Evolutionary conservation across 1,140 invertebrate genomes (phyloP), one percentile per base, ranked within the genome.

Genomic region (Galleria mellonella): DNA sequence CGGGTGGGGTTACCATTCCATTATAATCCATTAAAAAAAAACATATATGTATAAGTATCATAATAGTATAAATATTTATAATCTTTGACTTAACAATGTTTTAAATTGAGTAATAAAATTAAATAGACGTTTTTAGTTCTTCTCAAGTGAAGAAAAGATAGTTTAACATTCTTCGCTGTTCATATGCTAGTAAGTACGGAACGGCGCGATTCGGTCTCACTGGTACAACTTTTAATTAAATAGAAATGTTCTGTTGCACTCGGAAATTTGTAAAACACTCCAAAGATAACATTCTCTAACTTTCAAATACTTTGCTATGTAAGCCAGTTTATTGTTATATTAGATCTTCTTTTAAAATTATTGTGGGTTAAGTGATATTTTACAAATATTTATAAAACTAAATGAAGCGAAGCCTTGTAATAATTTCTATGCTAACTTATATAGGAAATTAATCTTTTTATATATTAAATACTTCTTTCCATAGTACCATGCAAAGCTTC

Each of bases 191-290:
- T 52, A 59, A 51, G 50, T 39, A 44, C 3, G 32, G 40, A 27
- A 32, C 47, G 31, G 17, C 35, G 44, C 38, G 51, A 51, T 58
- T 50, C 48, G 42, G 50, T 54, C 46, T 45, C 43, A 13, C 32
- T 45, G 39, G 57, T 43, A 43, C 46, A 61, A 65, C 43, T 65
- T 65, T 65, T 65, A 65, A 65, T 65, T 65, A 65, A 61, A 57
- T 54, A 49, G 46, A 58, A 53, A 47, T 32, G 58, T 45, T 58
- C 45, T 57, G 9, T 61, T 47, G 47, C 50, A 57, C 55, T 60
- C 51, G 40, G 52, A 60, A 58, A 61, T 58, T 61, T 57, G 54
- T 55, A 41, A 56, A 60, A 60, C 51, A 55, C 54, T 61, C 40
- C 49, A 33, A 49, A 61, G 62, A 65, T 51, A 55, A 54, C 42